Evolutionary conservation across 2,888 invertebrate genomes (phyloP), one percentile per base, ranked within the genome.

Genomic region (Xiphydria camelus): DNA sequence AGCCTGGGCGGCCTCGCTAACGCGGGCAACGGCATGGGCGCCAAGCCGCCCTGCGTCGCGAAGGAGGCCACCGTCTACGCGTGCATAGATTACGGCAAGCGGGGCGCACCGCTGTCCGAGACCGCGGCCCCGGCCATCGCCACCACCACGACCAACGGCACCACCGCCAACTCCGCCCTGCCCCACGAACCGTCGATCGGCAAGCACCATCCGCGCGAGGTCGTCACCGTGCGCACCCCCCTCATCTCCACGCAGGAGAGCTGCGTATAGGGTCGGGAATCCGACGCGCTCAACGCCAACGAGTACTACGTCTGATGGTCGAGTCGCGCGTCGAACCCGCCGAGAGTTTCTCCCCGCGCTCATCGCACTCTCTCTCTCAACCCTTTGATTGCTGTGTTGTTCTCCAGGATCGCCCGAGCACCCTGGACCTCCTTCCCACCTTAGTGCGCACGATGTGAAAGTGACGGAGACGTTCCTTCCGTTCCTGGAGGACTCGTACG

Each of bases 1-100:
- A 62, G 57, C 42, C 57, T 68, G 36, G 64, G 64, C 9, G 64
- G 64, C 12, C 67, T 76, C 15, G 71, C 69, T 43, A 66, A 69
- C 42, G 63, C 66, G 33, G 64, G 68, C 21, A 68, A 66, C 56
- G 59, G 66, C 32, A 49, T 61, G 22, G 64, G 80, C 76, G 73
- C 77, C 66, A 70, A 80, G 77, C 66, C 82, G 70, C 73, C 78
- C 76, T 64, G 80, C 76, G 57, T 80, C 78, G 75, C 81, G 51
- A 84, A 85, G 60, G 86, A 87, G 64, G 81, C 86, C 40, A 86
- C 86, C 62, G 83, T 87, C 68, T 87, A 87, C 75, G 87, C 87
- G 48, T 86, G 87, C 77, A 87, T 87, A 75, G 87, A 87, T 75
- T 86, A 86, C 68, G 81, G 79, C 60, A 81, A 83, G 55, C 77